A percentile compares a stretch with the other conserved stretches of the same genome.
Conservation (phyloP, 2,888 invertebrate species). For the Tortrix viridana region DNA sequence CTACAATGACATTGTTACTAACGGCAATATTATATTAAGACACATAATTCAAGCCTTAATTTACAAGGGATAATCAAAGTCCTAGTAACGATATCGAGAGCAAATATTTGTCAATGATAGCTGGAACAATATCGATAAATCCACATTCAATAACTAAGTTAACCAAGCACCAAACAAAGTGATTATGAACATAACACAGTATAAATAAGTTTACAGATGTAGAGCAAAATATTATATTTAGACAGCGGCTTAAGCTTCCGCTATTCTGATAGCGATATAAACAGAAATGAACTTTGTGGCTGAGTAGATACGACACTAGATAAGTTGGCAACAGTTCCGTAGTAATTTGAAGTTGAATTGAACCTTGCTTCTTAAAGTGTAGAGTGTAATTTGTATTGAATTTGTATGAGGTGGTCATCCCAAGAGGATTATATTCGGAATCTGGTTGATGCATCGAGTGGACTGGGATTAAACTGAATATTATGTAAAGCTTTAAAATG, state of each 20-base stretch:
- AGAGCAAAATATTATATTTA: conserved; percentile 62
- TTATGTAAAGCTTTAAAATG: conserved; percentile 28
- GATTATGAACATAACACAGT: conserved; percentile 30
- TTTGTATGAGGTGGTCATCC: conserved; percentile 10
- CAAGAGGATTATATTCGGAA: conserved; percentile 38
- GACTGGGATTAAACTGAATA: conserved; percentile 32
- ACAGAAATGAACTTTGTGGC: conserved; percentile 42
- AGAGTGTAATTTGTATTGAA: conserved; percentile 8
- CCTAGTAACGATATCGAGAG: conserved; percentile 18
- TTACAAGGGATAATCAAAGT: not conserved
- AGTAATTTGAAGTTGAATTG: conserved; percentile 3
- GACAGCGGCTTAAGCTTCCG: conserved; percentile 58
- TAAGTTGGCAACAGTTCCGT: conserved; percentile 6
- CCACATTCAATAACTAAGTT: conserved; percentile 32
- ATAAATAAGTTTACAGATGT: conserved; percentile 45
- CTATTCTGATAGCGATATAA: conserved; percentile 47
- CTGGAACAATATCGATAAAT: conserved; percentile 24
- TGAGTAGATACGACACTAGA: conserved; percentile 21
- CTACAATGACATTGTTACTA: not conserved
- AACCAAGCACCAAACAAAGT: conserved; percentile 32
- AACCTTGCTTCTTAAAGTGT: conserved; percentile 8
- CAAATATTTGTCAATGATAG: conserved; percentile 16
- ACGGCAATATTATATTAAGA: not conserved
- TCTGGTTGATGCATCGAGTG: conserved; percentile 35
- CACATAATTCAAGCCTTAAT: not conserved